Base-by-base conservation (phyloP, 2,113 vertebrate species). In the Oryzias woworae region DNA sequence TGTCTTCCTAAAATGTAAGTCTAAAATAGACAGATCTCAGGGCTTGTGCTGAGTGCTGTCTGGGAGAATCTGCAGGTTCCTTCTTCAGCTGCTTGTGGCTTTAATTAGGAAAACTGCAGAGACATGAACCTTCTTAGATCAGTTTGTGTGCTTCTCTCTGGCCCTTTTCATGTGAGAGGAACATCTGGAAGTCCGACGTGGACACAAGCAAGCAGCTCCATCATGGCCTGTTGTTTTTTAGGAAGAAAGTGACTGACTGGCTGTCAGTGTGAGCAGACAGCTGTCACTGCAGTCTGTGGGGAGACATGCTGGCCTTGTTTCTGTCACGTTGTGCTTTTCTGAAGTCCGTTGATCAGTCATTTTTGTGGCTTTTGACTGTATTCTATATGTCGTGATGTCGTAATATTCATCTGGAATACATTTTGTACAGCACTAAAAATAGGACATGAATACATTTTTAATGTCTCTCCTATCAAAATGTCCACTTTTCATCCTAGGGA, bases 291-390 rank as follows among this genome's bases (percentile, higher is more conserved):
- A 42, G 20, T 46, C 15, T 14, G 4, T 14, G 41, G 42, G 47
- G 17, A 24, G 20, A 20, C 56, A 28, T 14, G 24, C 23, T 42
- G 8, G 22, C 4, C 20, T 50, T 57, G 46, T 42, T 68, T 43
- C 48, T 52, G 15, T 62, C 51, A 62, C 46, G 7, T 17, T 62
- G 45, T 51, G 54, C 36, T 55, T 74, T 67, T 24, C n/a, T 7
- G 18, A 8, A n/a, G 45, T 62, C 4, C 6, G 23, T 52, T 8
- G 1, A 12, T 45, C 20, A 26, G 7, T 13, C 55, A 24, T 36
- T 0, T 48, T 50, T 58, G 41, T 62, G 48, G 20, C 7, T 41
- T 31, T 18, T 60, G 51, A n/a, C 24, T 65, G 51, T 66, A 4
- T 31, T 43, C 1, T 0, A 52, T 52, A 52, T 58, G 64, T 51